These are phyloP conservation scores for Corythornis leucogaster DNA, from an alignment of 2,797 vertebrate species.

Conservation along the genomic window DNA sequence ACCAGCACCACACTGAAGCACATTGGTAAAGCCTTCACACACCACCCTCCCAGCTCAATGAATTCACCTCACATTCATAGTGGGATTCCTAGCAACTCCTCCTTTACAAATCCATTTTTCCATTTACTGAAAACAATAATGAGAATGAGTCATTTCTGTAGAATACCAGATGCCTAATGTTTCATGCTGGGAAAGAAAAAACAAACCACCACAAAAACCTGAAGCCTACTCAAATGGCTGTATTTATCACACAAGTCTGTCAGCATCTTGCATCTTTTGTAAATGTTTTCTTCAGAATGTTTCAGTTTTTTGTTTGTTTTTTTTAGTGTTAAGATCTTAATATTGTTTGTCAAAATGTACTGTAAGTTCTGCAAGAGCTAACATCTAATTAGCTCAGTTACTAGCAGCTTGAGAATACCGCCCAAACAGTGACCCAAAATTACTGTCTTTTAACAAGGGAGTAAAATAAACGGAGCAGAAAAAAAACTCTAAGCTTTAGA, in stretches of 20 bases:
- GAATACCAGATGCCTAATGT: slow-evolving; percentile 23
- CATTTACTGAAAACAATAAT: slow-evolving; percentile 43
- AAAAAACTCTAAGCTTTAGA: not conserved
- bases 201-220: too few relatives aligned
- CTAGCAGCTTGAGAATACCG: not conserved
- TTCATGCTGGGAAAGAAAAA: not conserved
- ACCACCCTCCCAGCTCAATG: not conserved
- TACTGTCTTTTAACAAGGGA: not conserved
- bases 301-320: not conserved
- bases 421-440: slow-evolving; percentile 1
- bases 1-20: not conserved
- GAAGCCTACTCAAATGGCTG: not conserved
- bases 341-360: not conserved
- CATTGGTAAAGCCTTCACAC: not conserved
- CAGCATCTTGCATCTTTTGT: not conserved
- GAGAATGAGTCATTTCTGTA: slow-evolving; percentile 43
- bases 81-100: slow-evolving; percentile 6
- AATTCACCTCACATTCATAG: slow-evolving; percentile 28
- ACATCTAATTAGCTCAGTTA: not conserved
- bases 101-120: slow-evolving; percentile 20
- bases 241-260: not conserved
- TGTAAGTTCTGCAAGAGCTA: not conserved
- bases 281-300: not conserved
- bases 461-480: not conserved
- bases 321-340: not conserved